A percentile compares a stretch with the other conserved stretches of the same genome.
These are phyloP conservation scores for Sicus ferrugineus DNA, from an alignment of 2,888 invertebrate species.

Conservation along the genomic window DNA sequence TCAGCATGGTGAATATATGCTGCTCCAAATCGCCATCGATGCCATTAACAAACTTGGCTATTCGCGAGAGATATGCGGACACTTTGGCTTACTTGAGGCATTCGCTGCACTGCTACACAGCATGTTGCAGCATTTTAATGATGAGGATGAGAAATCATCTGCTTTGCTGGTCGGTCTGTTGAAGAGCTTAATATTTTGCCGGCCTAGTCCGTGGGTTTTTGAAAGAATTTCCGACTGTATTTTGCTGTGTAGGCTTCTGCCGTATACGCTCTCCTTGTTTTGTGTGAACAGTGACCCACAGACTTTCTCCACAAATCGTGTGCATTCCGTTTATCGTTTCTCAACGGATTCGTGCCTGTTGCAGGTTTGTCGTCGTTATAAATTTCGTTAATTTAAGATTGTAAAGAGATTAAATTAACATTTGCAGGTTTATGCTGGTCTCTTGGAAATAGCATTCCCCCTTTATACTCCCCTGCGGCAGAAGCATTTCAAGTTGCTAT, in stretches of 20 bases:
- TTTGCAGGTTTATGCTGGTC: slow-evolving; percentile 53
- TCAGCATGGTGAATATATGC: slow-evolving; percentile 49
- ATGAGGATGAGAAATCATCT: slow-evolving; percentile 28
- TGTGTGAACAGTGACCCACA: slow-evolving; percentile 49
- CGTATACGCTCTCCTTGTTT: slow-evolving; percentile 43
- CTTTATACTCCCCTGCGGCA: slow-evolving; percentile 45
- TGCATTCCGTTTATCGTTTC: slow-evolving; percentile 54
- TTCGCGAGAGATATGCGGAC: slow-evolving; percentile 54
- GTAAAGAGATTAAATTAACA: not conserved
- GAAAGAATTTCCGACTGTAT: slow-evolving; percentile 51
- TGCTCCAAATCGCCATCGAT: slow-evolving; percentile 54
- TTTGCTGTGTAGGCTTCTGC: slow-evolving; percentile 42
- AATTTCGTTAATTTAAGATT: not conserved
- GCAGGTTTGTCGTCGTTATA: slow-evolving; percentile 45
- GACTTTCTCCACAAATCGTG: slow-evolving; percentile 52
- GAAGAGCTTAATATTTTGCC: slow-evolving; percentile 56
- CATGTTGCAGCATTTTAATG: slow-evolving; percentile 36
- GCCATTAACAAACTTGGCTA: slow-evolving; percentile 55
- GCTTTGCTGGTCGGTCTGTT: slow-evolving; percentile 52
- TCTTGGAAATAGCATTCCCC: slow-evolving; percentile 55
- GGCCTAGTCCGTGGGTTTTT: slow-evolving; percentile 57
- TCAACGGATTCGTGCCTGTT: slow-evolving; percentile 55
- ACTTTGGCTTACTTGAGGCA: slow-evolving; percentile 57
- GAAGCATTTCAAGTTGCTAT: slow-evolving; percentile 51
- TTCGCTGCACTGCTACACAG: slow-evolving; percentile 49